phyloP scores from a whole-genome alignment of 2,797 vertebrate species.

The Sciaenops ocellatus region DNA sequence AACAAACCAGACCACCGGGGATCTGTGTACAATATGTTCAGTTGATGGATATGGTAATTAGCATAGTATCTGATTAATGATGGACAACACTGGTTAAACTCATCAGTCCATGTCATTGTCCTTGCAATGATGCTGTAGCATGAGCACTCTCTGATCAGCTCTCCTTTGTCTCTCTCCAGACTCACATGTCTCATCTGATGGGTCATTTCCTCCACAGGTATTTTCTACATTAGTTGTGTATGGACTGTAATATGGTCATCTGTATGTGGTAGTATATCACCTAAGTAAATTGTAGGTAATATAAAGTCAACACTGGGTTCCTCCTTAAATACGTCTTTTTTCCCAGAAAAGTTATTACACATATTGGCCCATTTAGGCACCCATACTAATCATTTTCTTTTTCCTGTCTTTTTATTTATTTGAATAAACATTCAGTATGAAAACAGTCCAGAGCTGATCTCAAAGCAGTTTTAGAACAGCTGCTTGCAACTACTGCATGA shows the following conservation, averaged over 20 bases:
- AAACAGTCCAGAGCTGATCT: not conserved
- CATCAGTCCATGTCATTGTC: constrained; percentile 35
- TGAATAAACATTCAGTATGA: no score
- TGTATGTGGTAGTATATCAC: not conserved
- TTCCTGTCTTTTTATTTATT: not conserved
- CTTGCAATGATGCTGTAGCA: constrained; percentile 19
- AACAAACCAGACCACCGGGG: constrained; percentile 3
- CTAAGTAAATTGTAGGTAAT: no score
- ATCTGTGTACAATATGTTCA: constrained; percentile 4
- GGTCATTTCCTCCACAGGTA: not conserved
- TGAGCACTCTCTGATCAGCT: not conserved
- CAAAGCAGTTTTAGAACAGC: not conserved
- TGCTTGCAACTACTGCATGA: not conserved
- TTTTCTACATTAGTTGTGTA: no score
- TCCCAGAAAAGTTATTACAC: no score
- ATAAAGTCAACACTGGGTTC: no score
- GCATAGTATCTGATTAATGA: constrained; percentile 32
- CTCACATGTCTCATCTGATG: not conserved
- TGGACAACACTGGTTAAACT: constrained; percentile 27
- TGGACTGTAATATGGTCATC: not conserved
- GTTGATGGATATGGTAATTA: constrained; percentile 35
- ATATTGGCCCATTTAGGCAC: no score
- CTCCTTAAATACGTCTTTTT: no score
- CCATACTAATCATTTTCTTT: not conserved
- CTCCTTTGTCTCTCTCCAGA: not conserved